Evolutionary conservation across 2,113 vertebrate species (phyloP).

Genomic region (Limnothrissa miodon): DNA sequence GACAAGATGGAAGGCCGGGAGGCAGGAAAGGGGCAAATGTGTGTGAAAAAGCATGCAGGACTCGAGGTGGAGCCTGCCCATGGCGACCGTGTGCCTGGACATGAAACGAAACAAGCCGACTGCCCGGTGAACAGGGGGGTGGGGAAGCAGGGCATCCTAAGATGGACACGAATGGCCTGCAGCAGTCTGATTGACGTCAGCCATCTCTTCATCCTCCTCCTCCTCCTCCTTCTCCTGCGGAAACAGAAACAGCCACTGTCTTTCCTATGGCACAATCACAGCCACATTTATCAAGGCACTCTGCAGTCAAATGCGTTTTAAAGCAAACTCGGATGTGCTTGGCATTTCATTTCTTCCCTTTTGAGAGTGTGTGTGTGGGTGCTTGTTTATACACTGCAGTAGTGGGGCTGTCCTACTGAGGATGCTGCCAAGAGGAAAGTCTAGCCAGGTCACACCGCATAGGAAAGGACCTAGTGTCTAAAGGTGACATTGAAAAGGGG

Average conservation of each 20-base stretch:
- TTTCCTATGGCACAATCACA: neutral
- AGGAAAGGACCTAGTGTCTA: conserved; percentile 47
- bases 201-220: neutral
- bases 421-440: neutral
- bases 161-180: conserved; percentile 5
- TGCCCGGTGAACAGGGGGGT: too few relatives aligned
- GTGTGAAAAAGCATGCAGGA: neutral
- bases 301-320: conserved; percentile 11
- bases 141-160: neutral
- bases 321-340: neutral
- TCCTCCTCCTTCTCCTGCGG: neutral
- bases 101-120: too few relatives aligned
- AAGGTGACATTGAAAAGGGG: conserved; percentile 51
- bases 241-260: neutral
- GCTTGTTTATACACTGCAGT: neutral
- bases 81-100: neutral
- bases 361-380: neutral
- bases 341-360: neutral
- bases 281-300: neutral
- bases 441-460: conserved; percentile 8
- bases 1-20: neutral
- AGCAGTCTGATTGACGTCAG: neutral
- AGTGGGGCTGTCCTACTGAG: conserved; percentile 9
- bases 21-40: neutral
- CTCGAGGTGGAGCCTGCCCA: neutral